Evolutionary conservation across 2,113 vertebrate genomes (phyloP), one percentile per base, ranked within the genome.

Genomic region (Ameiurus melas): DNA sequence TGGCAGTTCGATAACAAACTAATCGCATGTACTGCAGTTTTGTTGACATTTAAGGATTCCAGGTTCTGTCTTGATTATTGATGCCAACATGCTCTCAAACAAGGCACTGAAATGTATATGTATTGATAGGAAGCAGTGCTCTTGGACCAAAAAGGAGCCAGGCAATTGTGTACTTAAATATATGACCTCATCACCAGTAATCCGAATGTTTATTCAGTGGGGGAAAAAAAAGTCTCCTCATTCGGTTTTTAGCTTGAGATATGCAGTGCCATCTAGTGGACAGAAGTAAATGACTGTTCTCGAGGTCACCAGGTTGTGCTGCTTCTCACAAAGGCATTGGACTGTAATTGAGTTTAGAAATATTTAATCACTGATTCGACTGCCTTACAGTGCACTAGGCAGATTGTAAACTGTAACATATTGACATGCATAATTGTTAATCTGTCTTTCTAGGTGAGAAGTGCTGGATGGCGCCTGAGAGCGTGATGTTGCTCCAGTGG

Each of bases 391-490:
- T 70, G 30, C 19, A 17, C 10, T 43, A 17, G 20, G 7, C 17
- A 36, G 9, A 25, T 47, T 75, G 25, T 43, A 73, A 43, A 43
- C 9, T 25, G 20, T 78, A 5, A 51, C 22, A 78, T 78, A 13
- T 16, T n/a, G 36, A 51, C 19, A 78, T 17, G 6, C 64, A 13
- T 68, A 16, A 36, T 1, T 43, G 22, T 70, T 36, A 64, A 43
- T 71, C 33, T 70, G n/a, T 53, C 2, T 71, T 75, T 36, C 20
- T 51, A 83, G 64, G 33, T 7, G 86, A 73, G 5, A 96, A 96
- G 89, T 90, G 92, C 78, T 97, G 95, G 95, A 96, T 96, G 96
- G 95, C 96, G 51, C 96, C 96, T 0, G 96, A 97, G 90, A 79
- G 95, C 1, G 47, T 95, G n/a, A 10, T 27, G 13, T 39, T 0